phyloP scores from a whole-genome alignment of 2,113 vertebrate species.

The Phaethornis superciliosus region DNA sequence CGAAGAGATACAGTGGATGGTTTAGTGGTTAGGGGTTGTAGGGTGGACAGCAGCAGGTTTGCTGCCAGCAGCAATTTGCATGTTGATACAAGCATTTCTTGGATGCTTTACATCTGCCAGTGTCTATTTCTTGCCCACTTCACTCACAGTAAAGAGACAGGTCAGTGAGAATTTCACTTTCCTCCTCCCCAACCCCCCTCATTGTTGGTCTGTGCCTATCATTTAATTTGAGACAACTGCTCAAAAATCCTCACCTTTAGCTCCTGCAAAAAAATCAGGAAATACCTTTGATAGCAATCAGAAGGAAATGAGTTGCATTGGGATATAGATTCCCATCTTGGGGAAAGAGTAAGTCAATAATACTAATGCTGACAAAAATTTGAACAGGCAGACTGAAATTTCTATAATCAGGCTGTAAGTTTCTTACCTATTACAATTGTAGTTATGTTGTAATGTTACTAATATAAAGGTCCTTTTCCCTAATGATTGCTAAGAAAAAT shows the following conservation, averaged over 20 bases:
- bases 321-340: not conserved
- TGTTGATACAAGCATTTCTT: not conserved
- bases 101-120: not conserved
- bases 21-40: too few relatives aligned
- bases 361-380: not conserved
- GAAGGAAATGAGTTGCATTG: not conserved
- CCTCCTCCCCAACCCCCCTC: too few relatives aligned
- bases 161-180: not conserved
- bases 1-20: too few relatives aligned
- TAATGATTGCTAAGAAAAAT: not conserved
- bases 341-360: not conserved
- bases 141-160: not conserved
- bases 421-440: not conserved
- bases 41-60: too few relatives aligned
- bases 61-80: not conserved
- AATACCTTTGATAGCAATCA: conserved; percentile 14
- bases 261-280: not conserved
- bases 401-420: not conserved
- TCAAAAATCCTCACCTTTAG: not conserved
- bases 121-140: not conserved
- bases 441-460: not conserved
- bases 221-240: not conserved
- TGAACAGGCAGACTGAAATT: not conserved
- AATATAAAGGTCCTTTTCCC: not conserved
- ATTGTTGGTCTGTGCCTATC: not conserved